Base-by-base conservation (phyloP, 2,888 invertebrate genomes). In the Entomobrya multifasciata region DNA sequence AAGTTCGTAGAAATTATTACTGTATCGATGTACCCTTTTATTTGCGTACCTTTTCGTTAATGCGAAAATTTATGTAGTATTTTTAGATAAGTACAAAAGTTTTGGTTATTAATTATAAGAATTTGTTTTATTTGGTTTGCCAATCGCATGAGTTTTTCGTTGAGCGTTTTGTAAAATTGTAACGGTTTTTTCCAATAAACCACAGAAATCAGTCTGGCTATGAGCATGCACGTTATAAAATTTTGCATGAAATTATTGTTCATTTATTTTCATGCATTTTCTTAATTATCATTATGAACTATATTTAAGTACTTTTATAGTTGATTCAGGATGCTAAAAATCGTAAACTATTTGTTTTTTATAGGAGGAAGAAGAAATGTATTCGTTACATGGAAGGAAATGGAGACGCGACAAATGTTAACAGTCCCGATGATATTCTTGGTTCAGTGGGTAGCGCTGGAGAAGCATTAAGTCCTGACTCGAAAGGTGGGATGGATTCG, bases 301-400 rank as follows among this genome's bases (percentile, higher is more conserved):
- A 47, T 47, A n/a, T 52, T 52, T n/a, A 17, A 52, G 5, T 55
- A 52, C 10, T 55, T 11, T 55, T 55, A 49, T 15, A 49, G n/a
- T n/a, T 49, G 49, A 49, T 4, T 8, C 17, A 52, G 17, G 5
- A 36, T 36, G 36, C 8, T 52, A n/a, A 52, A 52, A 52, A 52
- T 17, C 0, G 8, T 4, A 36, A 6, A 6, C 8, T 36, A 36
- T 17, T 60, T 17, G 36, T 20, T 36, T 41, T 57, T 44, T 70
- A 15, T 17, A 98, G 97, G 94, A 97, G 98, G 94, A 98, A 98
- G 95, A 98, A 98, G 94, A 98, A 98, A 94, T 98, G 98, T 94
- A 96, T 98, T 92, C 96, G 98, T 91, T 98, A 98, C 94, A 96
- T 97, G 96, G 97, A 97, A 94, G 95, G 95, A 44, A 87, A 87